These are phyloP conservation scores for Harlomillsia oculata DNA, from an alignment of 1,140 invertebrate species.

Conservation along the genomic window DNA sequence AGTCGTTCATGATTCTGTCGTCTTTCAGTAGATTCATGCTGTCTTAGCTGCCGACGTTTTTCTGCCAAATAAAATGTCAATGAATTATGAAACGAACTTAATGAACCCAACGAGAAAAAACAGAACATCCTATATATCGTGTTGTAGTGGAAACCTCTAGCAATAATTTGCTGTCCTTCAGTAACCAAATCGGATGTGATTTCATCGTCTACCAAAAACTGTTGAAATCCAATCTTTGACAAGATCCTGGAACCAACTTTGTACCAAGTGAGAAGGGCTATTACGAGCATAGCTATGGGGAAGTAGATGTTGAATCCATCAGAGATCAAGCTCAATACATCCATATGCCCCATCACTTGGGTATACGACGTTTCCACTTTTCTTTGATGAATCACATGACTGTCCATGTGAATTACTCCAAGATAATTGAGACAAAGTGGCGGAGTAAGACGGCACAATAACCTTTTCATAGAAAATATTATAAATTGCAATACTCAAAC, in stretches of 20 bases:
- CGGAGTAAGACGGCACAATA: conserved; percentile 91
- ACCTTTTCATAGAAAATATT: conserved; percentile 49
- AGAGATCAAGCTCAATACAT: conserved; percentile 91
- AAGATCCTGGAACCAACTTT: conserved; percentile 80
- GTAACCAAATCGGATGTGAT: conserved; percentile 85
- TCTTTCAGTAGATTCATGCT: conserved; percentile 63
- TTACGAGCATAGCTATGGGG: conserved; percentile 87
- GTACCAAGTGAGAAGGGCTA: conserved; percentile 92
- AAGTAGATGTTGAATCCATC: conserved; percentile 99
- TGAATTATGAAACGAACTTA: background rate
- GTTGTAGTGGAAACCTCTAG: no score
- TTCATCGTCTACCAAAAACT: conserved; percentile 79
- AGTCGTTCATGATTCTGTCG: conserved; percentile 60
- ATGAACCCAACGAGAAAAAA: no score
- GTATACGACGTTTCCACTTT: conserved; percentile 80
- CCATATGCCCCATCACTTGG: conserved; percentile 98
- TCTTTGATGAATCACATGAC: conserved; percentile 77
- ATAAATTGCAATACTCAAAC: conserved; percentile 5
- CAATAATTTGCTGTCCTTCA: conserved; percentile 82
- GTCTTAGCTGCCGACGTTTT: conserved; percentile 65
- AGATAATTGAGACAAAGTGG: conserved; percentile 98
- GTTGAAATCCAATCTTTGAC: conserved; percentile 70
- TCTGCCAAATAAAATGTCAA: conserved; percentile 45
- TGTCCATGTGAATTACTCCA: conserved; percentile 95
- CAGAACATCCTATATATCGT: background rate